These are phyloP conservation scores for Tenodera sinensis DNA, from an alignment of 2,888 invertebrate species.

Conservation along the genomic window DNA sequence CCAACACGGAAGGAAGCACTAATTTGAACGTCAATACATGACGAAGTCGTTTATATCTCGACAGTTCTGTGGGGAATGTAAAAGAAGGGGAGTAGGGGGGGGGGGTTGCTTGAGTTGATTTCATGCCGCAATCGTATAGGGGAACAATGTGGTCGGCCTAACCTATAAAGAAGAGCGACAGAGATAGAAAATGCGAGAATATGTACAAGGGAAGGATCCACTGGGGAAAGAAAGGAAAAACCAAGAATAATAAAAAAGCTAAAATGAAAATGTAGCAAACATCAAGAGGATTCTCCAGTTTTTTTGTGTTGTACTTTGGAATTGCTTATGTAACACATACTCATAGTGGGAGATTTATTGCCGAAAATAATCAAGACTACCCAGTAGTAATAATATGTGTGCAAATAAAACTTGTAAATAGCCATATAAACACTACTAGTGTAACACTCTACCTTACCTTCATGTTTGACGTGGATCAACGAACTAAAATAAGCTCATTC, in stretches of 20 bases:
- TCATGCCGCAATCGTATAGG: not conserved
- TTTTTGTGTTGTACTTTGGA: not conserved
- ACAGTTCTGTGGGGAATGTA: not conserved
- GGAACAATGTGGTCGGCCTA: not conserved
- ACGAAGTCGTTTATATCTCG: not conserved
- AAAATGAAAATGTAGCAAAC: not conserved
- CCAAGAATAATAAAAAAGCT: not conserved
- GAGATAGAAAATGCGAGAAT: too few relatives aligned
- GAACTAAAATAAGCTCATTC: too few relatives aligned
- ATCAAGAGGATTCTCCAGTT: not conserved
- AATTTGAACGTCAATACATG: not conserved
- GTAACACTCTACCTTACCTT: too few relatives aligned
- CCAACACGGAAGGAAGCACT: not conserved
- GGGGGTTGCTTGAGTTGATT: not conserved
- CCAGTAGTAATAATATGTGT: too few relatives aligned
- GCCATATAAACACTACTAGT: too few relatives aligned
- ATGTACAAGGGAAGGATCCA: too few relatives aligned
- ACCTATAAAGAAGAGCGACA: not conserved
- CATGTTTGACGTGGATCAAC: too few relatives aligned
- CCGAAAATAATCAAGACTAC: too few relatives aligned
- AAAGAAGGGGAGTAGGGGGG: too few relatives aligned
- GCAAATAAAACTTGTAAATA: too few relatives aligned
- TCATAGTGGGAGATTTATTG: too few relatives aligned
- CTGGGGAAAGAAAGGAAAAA: not conserved
- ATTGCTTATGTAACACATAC: not conserved